Conservation (phyloP, 1,140 invertebrate genomes). For the Cryptotermes secundus region DNA sequence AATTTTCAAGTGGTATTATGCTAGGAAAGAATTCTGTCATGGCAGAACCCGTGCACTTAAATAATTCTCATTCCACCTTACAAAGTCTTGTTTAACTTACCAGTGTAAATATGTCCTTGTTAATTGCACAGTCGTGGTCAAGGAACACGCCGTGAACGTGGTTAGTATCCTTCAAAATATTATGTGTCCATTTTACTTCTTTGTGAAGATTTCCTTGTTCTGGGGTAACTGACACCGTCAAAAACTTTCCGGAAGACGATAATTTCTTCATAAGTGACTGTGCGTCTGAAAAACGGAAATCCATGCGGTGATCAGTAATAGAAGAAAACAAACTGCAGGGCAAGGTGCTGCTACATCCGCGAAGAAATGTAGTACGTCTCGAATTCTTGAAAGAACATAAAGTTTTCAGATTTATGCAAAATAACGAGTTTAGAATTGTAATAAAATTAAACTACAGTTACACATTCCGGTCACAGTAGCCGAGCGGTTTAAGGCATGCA, state of each 20-base stretch:
- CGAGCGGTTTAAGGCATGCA: too few relatives aligned
- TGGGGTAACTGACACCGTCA: neutral
- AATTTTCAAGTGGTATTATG: too few relatives aligned
- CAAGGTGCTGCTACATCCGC: too few relatives aligned
- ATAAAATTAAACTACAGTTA: too few relatives aligned
- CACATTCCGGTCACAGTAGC: too few relatives aligned
- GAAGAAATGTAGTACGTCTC: too few relatives aligned
- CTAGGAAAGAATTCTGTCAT: too few relatives aligned
- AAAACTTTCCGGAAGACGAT: neutral
- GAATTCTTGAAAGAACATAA: too few relatives aligned
- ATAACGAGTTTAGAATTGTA: too few relatives aligned
- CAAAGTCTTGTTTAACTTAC: neutral
- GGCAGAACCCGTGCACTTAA: neutral
- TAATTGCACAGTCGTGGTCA: neutral
- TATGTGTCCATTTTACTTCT: neutral
- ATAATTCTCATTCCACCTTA: neutral
- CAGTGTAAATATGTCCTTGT: neutral
- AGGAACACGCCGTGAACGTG: neutral
- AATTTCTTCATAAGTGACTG: neutral
- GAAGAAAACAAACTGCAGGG: too few relatives aligned
- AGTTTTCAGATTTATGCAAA: too few relatives aligned
- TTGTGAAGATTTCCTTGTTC: neutral
- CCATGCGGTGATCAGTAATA: too few relatives aligned
- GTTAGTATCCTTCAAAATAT: neutral
- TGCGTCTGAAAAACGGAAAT: neutral